Base-by-base conservation (phyloP, 1,140 invertebrate genomes). In the Pogonomyrmex californicus region DNA sequence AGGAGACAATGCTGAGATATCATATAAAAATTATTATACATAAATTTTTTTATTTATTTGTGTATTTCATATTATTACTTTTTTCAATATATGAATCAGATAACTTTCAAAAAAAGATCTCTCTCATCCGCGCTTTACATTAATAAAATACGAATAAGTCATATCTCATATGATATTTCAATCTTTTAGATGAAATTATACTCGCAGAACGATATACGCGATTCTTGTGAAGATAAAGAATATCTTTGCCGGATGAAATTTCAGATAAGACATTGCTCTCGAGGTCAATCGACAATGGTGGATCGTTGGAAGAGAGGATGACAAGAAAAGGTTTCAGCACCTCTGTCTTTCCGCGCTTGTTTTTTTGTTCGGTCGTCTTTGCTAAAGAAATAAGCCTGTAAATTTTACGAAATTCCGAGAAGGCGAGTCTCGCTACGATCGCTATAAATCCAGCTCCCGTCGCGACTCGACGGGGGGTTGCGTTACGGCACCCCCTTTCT, bases 401-500 rank as follows among this genome's bases (percentile, higher is more conserved):
- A 87, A 91, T 92, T 92, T 92, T 86, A 82, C 89, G 83, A 92
- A 68, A 93, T 92, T 92, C 88, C 86, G 63, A 78, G 78, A 86
- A 91, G 60, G 70, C 68, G 75, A 87, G 83, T 88, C 88, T 88
- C 71, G 81, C 65, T 62, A 78, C 49, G 68, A 75, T 87, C 82
- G 77, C 90, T 77, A 89, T 90, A 92, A 92, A 92, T 91, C 54
- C 51, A 66, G 7, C 73, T 65, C 65, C 49, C 62, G 62, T 68
- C 81, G 60, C 68, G 63, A 49, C 65, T 41, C 77, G 33, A 49
- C 47, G 49, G 68, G 44, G 44, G 47, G 63, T 51, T 62, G 44
- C 23, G 56, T 83, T 79, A 65, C 65, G 41, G 49, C 77, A 68
- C 81, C 66, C 30, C 76, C 49, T 77, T 81, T 63, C 62, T 85